These are phyloP conservation scores for Clarias laeviceps DNA, from an alignment of 2,797 vertebrate species.

Conservation along the genomic window DNA sequence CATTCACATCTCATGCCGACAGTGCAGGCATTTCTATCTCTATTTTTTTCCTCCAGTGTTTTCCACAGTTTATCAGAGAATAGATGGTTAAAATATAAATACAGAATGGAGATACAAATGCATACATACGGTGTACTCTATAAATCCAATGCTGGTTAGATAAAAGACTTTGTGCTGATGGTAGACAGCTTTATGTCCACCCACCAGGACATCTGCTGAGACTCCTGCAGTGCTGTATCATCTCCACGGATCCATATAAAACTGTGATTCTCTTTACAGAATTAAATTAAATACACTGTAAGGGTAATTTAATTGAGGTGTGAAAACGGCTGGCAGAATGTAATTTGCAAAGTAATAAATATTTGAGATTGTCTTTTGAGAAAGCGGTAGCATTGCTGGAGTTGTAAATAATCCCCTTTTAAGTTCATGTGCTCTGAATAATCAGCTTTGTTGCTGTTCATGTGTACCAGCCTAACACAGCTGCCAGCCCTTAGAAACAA, in stretches of 20 bases:
- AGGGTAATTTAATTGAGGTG: slow-evolving; percentile 47
- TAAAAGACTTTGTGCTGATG: slow-evolving; percentile 46
- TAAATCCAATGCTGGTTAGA: slow-evolving; percentile 39
- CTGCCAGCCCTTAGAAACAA: neutral
- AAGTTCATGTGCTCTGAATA: slow-evolving; percentile 1
- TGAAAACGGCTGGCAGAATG: slow-evolving; percentile 35
- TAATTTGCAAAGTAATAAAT: slow-evolving; percentile 58
- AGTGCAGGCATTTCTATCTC: neutral
- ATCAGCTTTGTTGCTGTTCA: slow-evolving; percentile 12
- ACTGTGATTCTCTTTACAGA: slow-evolving; percentile 30
- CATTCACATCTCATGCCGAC: neutral
- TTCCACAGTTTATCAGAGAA: neutral
- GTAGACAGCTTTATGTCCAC: slow-evolving; percentile 45
- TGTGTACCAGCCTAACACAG: neutral
- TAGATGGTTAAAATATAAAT: slow-evolving; percentile 20
- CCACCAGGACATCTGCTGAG: slow-evolving; percentile 32
- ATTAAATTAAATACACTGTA: slow-evolving; percentile 52
- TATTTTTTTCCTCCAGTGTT: neutral
- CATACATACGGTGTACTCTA: slow-evolving; percentile 44
- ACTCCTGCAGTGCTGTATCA: slow-evolving; percentile 34
- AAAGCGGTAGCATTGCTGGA: slow-evolving; percentile 6
- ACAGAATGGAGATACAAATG: neutral
- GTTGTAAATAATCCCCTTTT: slow-evolving; percentile 41
- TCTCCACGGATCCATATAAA: slow-evolving; percentile 41
- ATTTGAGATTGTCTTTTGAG: slow-evolving; percentile 24